These are phyloP conservation scores for Tetranychus urticae DNA, from an alignment of 1,140 invertebrate genomes.

Conservation along the genomic window DNA sequence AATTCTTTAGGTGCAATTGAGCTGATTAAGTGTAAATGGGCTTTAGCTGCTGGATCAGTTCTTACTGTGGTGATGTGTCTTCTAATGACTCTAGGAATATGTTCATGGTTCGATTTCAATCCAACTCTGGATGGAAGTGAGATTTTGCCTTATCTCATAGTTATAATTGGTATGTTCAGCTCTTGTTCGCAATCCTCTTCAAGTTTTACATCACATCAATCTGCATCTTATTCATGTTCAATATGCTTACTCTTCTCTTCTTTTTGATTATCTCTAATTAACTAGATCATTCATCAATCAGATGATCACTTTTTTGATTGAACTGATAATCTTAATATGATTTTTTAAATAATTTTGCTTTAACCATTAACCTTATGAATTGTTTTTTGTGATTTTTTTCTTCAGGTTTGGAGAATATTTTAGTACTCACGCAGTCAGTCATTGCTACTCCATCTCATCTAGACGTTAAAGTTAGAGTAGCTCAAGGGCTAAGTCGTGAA, in stretches of 20 bases:
- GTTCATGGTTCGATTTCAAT: constrained; percentile 56
- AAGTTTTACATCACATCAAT: no score
- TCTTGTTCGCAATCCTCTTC: background rate
- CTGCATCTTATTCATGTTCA: no score
- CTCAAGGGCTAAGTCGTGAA: constrained; percentile 75
- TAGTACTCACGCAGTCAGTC: constrained; percentile 81
- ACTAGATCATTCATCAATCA: no score
- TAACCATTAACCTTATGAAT: background rate
- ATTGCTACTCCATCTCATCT: constrained; percentile 69
- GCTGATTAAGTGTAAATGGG: constrained; percentile 68
- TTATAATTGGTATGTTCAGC: constrained; percentile 39
- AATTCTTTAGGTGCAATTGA: constrained; percentile 38
- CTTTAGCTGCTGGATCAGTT: constrained; percentile 66
- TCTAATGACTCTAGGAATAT: constrained; percentile 76
- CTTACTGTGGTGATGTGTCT: constrained; percentile 65
- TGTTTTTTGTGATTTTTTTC: background rate
- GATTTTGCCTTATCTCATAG: constrained; percentile 81
- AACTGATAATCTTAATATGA: background rate
- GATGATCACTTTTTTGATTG: no score
- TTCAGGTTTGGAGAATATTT: constrained; percentile 61
- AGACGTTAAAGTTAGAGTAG: constrained; percentile 77
- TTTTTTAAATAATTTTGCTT: background rate
- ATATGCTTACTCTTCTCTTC: no score
- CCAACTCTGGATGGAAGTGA: constrained; percentile 30
- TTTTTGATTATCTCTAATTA: no score